These are phyloP conservation scores for Sardina pilchardus DNA, from an alignment of 2,113 vertebrate species.

Conservation along the genomic window DNA sequence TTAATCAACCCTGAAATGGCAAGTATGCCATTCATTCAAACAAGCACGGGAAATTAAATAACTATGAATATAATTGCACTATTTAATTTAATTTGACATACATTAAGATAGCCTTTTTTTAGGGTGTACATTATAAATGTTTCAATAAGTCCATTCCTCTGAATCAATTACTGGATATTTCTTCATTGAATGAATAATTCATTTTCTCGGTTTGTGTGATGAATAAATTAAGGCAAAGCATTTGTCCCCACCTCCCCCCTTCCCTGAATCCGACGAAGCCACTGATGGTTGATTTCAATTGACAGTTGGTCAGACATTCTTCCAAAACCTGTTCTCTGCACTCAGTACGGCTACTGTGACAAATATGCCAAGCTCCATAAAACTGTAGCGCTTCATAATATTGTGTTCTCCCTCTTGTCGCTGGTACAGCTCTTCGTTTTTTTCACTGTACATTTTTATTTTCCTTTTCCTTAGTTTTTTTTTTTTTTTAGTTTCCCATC, in stretches of 20 bases:
- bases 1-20: constrained; percentile 1
- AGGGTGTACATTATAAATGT: background rate
- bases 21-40: background rate
- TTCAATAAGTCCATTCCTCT: background rate
- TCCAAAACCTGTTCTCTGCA: constrained; percentile 28
- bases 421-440: background rate
- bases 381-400: constrained; percentile 7
- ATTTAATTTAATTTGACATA: constrained; percentile 14
- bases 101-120: background rate
- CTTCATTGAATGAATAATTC: constrained; percentile 7
- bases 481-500: background rate
- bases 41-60: background rate
- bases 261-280: constrained; percentile 21
- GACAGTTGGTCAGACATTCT: constrained; percentile 40
- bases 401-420: background rate
- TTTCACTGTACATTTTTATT: background rate
- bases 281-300: constrained; percentile 28
- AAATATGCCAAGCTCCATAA: constrained; percentile 16
- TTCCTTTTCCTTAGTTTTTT: background rate
- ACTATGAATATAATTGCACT: background rate
- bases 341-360: constrained; percentile 16
- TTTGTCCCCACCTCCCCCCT: constrained; percentile 1
- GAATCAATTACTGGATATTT: constrained; percentile 9
- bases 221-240: constrained; percentile 17
- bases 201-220: constrained; percentile 2